phyloP scores from a whole-genome alignment of 64 coral and sea anemone genomes.

The Dendronephthya gigantea region DNA sequence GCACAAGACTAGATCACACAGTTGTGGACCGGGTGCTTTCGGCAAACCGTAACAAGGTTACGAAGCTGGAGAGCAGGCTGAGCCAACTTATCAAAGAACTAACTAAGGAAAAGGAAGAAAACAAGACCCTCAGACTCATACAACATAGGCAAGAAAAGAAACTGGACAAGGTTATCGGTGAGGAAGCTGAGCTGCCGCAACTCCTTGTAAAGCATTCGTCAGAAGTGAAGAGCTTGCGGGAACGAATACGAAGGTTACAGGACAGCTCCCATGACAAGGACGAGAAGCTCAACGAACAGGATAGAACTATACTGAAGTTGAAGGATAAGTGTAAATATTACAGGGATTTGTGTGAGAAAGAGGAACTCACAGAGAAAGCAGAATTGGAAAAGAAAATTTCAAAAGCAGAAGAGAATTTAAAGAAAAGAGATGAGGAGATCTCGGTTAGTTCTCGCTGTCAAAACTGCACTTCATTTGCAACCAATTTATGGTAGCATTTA shows the following conservation, averaged over 20 bases:
- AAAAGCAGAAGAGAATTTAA: conserved; percentile 39
- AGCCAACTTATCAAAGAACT: conserved; percentile 77
- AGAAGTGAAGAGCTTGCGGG: conserved; percentile 64
- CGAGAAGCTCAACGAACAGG: conserved; percentile 49
- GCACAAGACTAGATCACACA: neutral
- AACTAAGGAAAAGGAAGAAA: conserved; percentile 48
- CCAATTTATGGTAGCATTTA: no score
- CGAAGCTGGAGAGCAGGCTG: conserved; percentile 56
- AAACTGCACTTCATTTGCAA: neutral
- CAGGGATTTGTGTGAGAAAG: conserved; percentile 48
- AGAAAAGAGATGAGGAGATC: conserved; percentile 57
- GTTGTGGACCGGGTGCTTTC: conserved; percentile 72
- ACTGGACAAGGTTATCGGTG: conserved; percentile 54
- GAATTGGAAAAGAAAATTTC: conserved; percentile 52
- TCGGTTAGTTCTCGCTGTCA: conserved; percentile 30
- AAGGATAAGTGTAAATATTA: conserved; percentile 57
- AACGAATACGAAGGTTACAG: conserved; percentile 61
- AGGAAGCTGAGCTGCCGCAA: conserved; percentile 56
- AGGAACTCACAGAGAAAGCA: conserved; percentile 66
- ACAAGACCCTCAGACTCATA: conserved; percentile 61
- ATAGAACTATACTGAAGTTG: conserved; percentile 59
- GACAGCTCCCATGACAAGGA: conserved; percentile 54
- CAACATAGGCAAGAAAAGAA: conserved; percentile 66
- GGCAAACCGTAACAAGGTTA: conserved; percentile 79
- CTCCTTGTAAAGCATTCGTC: conserved; percentile 79